phyloP scores from a whole-genome alignment of 2,113 vertebrate species.

The Etia nguti region DNA sequence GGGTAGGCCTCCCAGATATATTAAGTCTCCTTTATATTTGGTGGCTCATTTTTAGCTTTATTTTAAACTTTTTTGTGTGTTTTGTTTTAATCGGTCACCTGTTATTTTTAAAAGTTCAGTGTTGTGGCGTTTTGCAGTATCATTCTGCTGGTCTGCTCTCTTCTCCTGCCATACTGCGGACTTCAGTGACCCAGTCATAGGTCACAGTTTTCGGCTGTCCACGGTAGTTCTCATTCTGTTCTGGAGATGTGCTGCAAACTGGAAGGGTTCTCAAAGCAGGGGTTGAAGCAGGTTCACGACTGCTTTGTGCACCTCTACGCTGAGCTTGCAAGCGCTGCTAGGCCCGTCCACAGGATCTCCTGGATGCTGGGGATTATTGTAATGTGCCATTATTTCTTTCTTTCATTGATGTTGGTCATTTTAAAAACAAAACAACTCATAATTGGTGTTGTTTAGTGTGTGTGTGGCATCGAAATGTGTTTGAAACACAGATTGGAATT shows the following conservation, averaged over 20 bases:
- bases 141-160: not conserved
- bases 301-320: not conserved
- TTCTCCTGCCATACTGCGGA: not conserved
- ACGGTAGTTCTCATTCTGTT: not conserved
- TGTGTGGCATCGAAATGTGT: not conserved
- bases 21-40: no score
- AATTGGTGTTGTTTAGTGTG: not conserved
- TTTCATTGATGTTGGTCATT: not conserved
- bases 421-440: not conserved
- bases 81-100: not conserved
- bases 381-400: not conserved
- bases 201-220: not conserved
- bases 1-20: not conserved
- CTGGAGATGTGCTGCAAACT: not conserved
- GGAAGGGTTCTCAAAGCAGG: not conserved
- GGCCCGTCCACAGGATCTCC: not conserved
- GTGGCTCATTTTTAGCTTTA: no score
- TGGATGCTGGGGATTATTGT: not conserved
- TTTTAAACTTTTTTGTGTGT: no score
- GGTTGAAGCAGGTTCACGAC: not conserved
- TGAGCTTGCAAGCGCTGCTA: not conserved
- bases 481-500: not conserved
- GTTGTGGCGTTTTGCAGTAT: not conserved
- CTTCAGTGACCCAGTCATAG: not conserved
- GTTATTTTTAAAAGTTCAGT: not conserved